These are phyloP conservation scores for Melitaea cinxia DNA, from an alignment of 1,140 invertebrate species.

Conservation along the genomic window DNA sequence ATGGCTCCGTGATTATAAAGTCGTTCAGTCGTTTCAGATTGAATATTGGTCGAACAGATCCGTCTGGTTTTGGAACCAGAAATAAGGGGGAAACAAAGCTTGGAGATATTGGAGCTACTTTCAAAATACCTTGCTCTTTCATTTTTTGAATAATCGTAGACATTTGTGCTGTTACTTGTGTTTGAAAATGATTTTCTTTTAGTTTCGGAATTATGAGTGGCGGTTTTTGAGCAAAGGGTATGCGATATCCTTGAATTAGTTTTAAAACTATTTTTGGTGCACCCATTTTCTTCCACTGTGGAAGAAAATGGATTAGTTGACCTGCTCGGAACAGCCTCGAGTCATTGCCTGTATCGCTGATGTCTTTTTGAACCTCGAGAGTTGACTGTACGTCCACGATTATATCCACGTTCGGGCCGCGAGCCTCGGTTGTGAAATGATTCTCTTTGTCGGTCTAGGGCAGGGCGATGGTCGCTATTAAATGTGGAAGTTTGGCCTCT, in stretches of 20 bases:
- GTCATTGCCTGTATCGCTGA: too few relatives aligned
- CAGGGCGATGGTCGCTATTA: too few relatives aligned
- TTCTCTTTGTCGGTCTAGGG: too few relatives aligned
- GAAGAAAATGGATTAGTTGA: constrained; percentile 10
- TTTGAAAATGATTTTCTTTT: constrained; percentile 5
- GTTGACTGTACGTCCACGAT: too few relatives aligned
- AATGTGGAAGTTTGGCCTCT: too few relatives aligned
- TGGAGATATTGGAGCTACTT: constrained; percentile 18
- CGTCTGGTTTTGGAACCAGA: constrained; percentile 40
- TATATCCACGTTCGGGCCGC: too few relatives aligned
- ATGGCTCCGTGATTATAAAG: constrained; percentile 26
- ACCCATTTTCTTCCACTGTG: constrained; percentile 27
- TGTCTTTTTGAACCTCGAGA: too few relatives aligned
- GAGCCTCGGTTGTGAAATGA: too few relatives aligned
- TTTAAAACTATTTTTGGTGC: constrained; percentile 34
- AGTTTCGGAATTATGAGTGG: constrained; percentile 26
- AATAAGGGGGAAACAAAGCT: constrained; percentile 59
- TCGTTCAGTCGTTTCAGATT: constrained; percentile 46
- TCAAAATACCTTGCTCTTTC: constrained; percentile 25
- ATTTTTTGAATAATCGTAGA: constrained; percentile 16
- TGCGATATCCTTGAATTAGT: constrained; percentile 45
- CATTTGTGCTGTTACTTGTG: constrained; percentile 21
- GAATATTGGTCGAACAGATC: constrained; percentile 45
- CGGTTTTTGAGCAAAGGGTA: constrained; percentile 37
- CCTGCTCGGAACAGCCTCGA: constrained; percentile 18